Conservation (phyloP, 2,888 invertebrate genomes). For the Amiota minor region DNA sequence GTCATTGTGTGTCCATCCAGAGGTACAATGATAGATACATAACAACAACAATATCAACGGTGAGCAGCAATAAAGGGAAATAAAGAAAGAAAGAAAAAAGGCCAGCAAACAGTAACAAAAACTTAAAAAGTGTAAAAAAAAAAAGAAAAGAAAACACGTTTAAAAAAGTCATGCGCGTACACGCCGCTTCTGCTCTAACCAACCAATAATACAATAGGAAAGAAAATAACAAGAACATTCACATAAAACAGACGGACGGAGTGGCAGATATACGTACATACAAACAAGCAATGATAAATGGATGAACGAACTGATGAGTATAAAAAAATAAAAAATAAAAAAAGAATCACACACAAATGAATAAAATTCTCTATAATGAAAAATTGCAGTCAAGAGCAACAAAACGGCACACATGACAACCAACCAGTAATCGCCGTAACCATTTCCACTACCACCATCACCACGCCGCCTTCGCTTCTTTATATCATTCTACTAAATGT, state of each 20-base stretch:
- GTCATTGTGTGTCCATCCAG: constrained; percentile 4
- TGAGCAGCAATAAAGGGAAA: not conserved
- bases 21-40: not conserved
- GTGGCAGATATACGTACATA: not conserved
- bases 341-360: constrained; percentile 10
- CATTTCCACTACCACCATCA: no score
- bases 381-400: no score
- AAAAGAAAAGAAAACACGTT: constrained; percentile 56
- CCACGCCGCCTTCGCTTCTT: no score
- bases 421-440: no score
- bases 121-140: no score
- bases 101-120: not conserved
- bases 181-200: not conserved
- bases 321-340: not conserved
- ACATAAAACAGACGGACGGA: not conserved
- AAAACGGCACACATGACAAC: no score
- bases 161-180: constrained; percentile 57
- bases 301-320: not conserved
- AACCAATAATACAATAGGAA: not conserved
- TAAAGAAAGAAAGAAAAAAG: not conserved
- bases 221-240: constrained; percentile 10
- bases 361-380: not conserved
- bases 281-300: not conserved
- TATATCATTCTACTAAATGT: no score
- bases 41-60: not conserved